Percentiles rank a stretch among this genome's conserved stretches.
Evolutionary conservation across 1,140 invertebrate species (phyloP).

Genomic region (Catajapyx aquilonaris): DNA sequence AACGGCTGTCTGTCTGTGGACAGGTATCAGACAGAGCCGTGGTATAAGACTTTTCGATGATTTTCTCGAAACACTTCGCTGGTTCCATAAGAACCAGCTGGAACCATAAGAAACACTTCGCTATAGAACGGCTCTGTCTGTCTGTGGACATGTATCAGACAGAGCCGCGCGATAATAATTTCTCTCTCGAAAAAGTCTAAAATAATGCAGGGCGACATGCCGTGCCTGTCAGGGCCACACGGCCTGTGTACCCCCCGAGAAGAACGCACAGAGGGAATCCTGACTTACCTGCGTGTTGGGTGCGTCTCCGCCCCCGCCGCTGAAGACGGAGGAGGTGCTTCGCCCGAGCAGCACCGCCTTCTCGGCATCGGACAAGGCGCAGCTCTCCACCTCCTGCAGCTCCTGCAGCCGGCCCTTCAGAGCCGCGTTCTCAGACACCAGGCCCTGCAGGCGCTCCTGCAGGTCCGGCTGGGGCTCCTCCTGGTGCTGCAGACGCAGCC

Average conservation of each 20-base stretch:
- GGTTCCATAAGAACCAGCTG: no score
- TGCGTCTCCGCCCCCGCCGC: constrained; percentile 33
- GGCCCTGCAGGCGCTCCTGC: no score
- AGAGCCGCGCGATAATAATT: constrained; percentile 14
- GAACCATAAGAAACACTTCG: no score
- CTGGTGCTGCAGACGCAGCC: background rate
- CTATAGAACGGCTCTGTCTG: background rate
- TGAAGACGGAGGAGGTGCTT: constrained; percentile 28
- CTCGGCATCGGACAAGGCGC: constrained; percentile 56
- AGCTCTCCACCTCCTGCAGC: constrained; percentile 24
- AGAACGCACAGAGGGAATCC: constrained; percentile 1
- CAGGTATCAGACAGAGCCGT: no score
- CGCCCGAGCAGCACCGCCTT: constrained; percentile 48
- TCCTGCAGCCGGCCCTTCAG: constrained; percentile 47
- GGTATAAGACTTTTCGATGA: no score
- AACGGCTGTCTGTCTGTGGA: no score
- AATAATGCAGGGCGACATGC: constrained; percentile 5
- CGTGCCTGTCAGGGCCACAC: no score
- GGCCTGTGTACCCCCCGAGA: no score
- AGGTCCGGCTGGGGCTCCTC: no score
- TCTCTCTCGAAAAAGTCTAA: constrained; percentile 2
- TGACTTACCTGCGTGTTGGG: constrained; percentile 10
- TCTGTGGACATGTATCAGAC: constrained; percentile 15
- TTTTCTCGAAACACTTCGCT: no score
- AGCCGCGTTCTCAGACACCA: constrained; percentile 25